Base-by-base conservation (phyloP, 1,140 invertebrate genomes). In the Hetaerina americana region DNA sequence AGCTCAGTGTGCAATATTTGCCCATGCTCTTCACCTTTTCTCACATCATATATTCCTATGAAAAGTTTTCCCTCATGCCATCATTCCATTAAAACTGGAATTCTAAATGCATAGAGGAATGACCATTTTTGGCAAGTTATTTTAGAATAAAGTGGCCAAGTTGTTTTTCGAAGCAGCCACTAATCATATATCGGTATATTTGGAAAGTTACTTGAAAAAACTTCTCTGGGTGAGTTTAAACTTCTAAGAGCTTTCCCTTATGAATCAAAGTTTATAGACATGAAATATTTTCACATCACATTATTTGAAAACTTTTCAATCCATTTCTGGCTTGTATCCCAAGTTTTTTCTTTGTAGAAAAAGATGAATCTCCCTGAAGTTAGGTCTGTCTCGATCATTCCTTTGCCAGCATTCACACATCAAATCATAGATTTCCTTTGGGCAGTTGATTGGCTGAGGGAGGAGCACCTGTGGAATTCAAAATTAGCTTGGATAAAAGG, bases 401-500 rank as follows among this genome's bases (percentile, higher is more conserved):
- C 91, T 84, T 77, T 94, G 92, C 95, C 95, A 98, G 80, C 95
- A 97, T 78, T 96, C 93, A 73, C 90, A 86, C 92, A 97, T 96
- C 73, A 98, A 81, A 80, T 96, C 94, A 82, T 94, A 96, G 72
- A 96, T 92, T 80, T 95, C 93, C 73, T 92, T 88, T 12, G 92
- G 92, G 81, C 94, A 96, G 75, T 92, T 91, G 75, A 90, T 86
- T 26, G 93, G 93, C 72, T 90, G 85, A 57, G 40, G 40, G 22
- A 57, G 40, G 2, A 57, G 40, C 22, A 57, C 15, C 40, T 57
- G 40, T 57, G 15, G 40, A 10, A n/a, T n/a, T n/a, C n/a, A n/a
- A n/a, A n/a, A n/a, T n/a, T n/a, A n/a, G n/a, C n/a, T n/a, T n/a
- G n/a, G n/a, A n/a, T n/a, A n/a, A n/a, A n/a, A n/a, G n/a, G n/a